Base-by-base conservation (phyloP, 2,888 invertebrate species). In the Hemicrepidius hirtus region DNA sequence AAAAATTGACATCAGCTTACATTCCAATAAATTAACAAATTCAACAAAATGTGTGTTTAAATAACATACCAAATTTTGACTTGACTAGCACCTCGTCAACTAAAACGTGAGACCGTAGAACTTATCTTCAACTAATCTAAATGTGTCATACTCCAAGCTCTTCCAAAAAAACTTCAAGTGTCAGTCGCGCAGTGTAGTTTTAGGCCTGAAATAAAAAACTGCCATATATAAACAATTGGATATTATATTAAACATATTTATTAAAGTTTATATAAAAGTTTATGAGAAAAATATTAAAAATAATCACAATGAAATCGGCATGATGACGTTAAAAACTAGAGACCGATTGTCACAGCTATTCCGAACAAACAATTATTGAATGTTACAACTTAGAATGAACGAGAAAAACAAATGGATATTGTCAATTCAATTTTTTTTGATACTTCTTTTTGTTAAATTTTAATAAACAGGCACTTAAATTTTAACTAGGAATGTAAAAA, bases 101-200 rank as follows among this genome's bases (percentile, higher is more conserved):
- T 85, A 86, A 82, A 86, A 86, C 68, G 86, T 86, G 74, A 86
- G 85, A 80, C 86, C 86, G 78, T 83, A 86, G 83, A 86, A 86
- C 82, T 86, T 86, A 81, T 86, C 86, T 80, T 86, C 86, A 76
- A 86, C 86, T 85, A 86, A 85, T 84, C 84, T 86, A 85, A 86
- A 86, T 77, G 84, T 86, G 78, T 86, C 86, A 83, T 83, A 85
- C 80, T 86, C 86, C 85, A 86, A 82, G 80, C 85, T 85, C 82
- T 85, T 86, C 86, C 86, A 86, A 84, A 86, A 86, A 85, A 86
- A 86, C 76, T 86, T 86, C 85, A 85, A 85, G 84, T 86, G 86
- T 86, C 86, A 86, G 86, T 86, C 86, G 82, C 85, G 84, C 80
- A 84, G 85, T 77, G 85, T 82, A 75, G 86, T 86, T 84, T 86